Base-by-base conservation (phyloP, 2,888 invertebrate species). In the Euphydryas editha region DNA sequence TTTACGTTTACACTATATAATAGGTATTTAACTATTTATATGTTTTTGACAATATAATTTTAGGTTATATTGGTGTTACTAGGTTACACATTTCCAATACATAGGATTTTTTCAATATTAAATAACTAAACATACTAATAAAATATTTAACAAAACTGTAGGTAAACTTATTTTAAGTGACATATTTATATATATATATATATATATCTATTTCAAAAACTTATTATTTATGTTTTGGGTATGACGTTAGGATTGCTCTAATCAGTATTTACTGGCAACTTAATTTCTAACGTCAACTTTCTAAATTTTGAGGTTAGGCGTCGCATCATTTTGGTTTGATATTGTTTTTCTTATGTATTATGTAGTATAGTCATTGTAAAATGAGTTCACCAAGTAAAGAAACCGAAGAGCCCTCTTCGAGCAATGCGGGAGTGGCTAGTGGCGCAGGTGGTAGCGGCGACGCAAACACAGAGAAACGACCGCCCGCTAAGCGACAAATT, bases 341-440 rank as follows among this genome's bases (percentile, higher is more conserved):
- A 85, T 86, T 84, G 83, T 87, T 90, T 86, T 82, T 80, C 76
- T 81, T 74, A 68, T 80, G 73, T 89, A 91, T 89, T 90, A 91
- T 92, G 92, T 90, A 90, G 90, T 83, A 72, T 80, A 80, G 75
- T 73, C 72, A 70, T 63, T 64, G 68, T 68, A 87, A 81, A 84
- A 92, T 92, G 92, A 89, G 86, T 87, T 90, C 90, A 69, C 85
- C 88, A 51, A 85, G 77, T 72, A 85, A 84, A 74, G 88, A 89
- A 65, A 88, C 72, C 67, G 90, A 90, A 72, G 88, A 87, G 74
- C 85, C 87, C 60, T 82, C 87, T 42, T 87, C 88, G 15, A 88
- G 84, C 69, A 80, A 78, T 62, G 72, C 77, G 24, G 75, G 75
- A 49, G 75, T 74, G 39, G 80, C 81, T 42, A 81, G 78, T 46